Evolutionary conservation across 2,113 vertebrate genomes (phyloP).

Genomic region (Poecile atricapillus): DNA sequence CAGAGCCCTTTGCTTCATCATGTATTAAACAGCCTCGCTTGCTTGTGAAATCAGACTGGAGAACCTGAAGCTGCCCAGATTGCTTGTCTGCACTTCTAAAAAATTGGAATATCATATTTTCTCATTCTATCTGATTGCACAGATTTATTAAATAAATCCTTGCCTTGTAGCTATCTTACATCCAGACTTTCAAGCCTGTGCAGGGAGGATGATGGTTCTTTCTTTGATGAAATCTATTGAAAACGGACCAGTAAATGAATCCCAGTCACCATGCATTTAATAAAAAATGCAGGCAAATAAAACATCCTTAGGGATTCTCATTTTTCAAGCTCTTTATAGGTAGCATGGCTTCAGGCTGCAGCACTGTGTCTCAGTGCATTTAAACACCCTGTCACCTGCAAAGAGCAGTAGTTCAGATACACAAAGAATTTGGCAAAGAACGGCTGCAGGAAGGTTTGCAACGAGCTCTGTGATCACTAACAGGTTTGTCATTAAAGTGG

Average conservation of each 20-base stretch:
- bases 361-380: neutral
- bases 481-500: neutral
- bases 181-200: neutral
- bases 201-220: neutral
- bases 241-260: constrained; percentile 20
- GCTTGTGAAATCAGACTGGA: constrained; percentile 8
- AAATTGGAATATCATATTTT: constrained; percentile 12
- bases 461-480: neutral
- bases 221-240: constrained; percentile 6
- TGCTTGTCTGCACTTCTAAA: neutral
- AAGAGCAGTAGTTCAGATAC: neutral
- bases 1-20: neutral
- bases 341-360: neutral
- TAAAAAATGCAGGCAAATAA: constrained; percentile 10
- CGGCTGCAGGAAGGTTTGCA: neutral
- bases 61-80: neutral
- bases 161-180: constrained; percentile 13
- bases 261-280: neutral
- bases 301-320: neutral
- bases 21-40: neutral
- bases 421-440: neutral
- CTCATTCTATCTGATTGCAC: constrained; percentile 15
- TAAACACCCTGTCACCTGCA: neutral
- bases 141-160: constrained; percentile 39
- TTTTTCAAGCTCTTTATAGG: neutral